Base-by-base conservation (phyloP, 1,140 invertebrate species). In the Ostrea edulis region DNA sequence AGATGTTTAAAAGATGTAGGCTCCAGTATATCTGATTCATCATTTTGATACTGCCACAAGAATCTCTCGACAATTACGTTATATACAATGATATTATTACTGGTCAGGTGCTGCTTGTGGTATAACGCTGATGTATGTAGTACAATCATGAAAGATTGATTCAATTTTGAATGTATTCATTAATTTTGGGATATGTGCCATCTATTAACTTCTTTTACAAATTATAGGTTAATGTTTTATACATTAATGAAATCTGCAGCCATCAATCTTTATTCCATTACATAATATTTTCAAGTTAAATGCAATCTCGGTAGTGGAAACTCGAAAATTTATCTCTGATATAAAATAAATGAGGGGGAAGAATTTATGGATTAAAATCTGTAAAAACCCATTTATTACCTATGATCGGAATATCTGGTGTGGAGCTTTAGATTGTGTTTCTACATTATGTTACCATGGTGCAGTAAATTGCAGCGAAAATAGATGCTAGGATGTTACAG, bases 401-500 rank as follows among this genome's bases (percentile, higher is more conserved):
- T 44, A 44, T 44, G 12, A 62, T 62, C 58, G 0, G 12, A 8
- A 77, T 77, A 25, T 25, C 22, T 29, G 22, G 68, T 25, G 25
- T 77, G 12, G 25, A 29, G 14, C 12, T 77, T 35, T 77, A 77
- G 29, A 77, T 77, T 17, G 17, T 17, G n/a, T 62, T 62, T 17
- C 55, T 20, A 62, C 55, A 20, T 62, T 29, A 35, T 77, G 68
- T 77, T 77, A 29, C 68, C 25, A 29, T 77, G 68, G 68, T 77
- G 68, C 68, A 77, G 68, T 77, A 35, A 77, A 77, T 14, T 29
- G 68, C 68, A 77, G 68, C 25, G 35, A 77, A 62, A 77, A 77
- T 35, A 11, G 68, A 77, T 25, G 7, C 55, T 17, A 77, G 12
- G n/a, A 7, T 77, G 14, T 77, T 29, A 35, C 68, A 12, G 29